phyloP scores from a whole-genome alignment of 2,113 vertebrate genomes.

The Stegostoma tigrinum region DNA sequence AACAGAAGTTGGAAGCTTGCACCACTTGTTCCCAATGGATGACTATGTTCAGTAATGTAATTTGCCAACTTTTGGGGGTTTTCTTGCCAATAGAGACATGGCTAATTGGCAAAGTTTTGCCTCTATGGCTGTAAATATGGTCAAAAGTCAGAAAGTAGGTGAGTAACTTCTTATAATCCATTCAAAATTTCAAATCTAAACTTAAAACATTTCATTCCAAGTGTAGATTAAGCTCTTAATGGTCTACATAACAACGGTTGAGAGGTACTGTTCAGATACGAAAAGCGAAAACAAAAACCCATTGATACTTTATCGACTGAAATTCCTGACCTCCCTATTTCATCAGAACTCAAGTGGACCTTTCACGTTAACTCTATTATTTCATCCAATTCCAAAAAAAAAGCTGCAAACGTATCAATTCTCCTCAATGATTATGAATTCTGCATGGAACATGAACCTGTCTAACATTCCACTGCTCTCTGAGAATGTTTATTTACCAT shows the following conservation, averaged over 20 bases:
- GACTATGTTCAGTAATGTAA: neutral
- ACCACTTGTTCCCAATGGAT: neutral
- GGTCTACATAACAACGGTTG: neutral
- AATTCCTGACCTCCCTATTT: neutral
- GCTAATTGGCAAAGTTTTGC: neutral
- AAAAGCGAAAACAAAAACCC: neutral
- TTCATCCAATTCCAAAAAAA: neutral
- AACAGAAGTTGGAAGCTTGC: slow-evolving; percentile 1
- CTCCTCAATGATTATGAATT: neutral
- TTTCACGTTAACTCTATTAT: neutral
- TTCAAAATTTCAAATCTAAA: neutral
- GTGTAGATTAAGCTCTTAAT: neutral
- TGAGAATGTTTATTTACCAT: neutral
- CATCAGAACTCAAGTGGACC: neutral
- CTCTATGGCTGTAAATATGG: neutral
- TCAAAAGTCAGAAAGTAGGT: neutral
- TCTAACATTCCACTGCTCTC: neutral
- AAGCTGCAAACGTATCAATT: neutral
- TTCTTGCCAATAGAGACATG: neutral
- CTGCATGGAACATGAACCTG: neutral
- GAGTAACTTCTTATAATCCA: neutral
- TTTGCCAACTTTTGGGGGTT: neutral
- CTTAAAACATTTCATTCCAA: neutral
- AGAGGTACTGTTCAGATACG: neutral
- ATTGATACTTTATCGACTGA: neutral